Percentiles rank a stretch among this genome's conserved stretches.
Conservation (phyloP, 2,113 vertebrate genomes). For the Deroptyus accipitrinus region DNA sequence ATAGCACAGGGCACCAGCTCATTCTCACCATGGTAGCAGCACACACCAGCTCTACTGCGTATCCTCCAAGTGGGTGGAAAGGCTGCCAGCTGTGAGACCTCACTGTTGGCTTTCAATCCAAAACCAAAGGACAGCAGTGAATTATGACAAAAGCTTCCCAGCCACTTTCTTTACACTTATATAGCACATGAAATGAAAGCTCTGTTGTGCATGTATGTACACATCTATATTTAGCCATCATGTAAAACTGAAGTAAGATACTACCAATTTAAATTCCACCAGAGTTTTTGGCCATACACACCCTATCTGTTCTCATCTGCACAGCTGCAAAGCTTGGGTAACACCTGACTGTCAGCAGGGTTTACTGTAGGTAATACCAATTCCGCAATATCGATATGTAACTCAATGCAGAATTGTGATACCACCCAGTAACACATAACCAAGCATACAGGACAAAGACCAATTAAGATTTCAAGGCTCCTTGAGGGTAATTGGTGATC, state of each 20-base stretch:
- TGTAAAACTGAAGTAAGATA: background rate
- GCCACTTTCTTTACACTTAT: background rate
- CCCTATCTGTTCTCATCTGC: background rate
- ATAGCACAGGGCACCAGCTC: background rate
- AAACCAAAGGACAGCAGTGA: background rate
- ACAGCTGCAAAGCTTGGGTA: conserved; percentile 19
- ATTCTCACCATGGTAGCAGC: background rate
- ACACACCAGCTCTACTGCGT: background rate
- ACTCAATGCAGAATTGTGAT: background rate
- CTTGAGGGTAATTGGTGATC: background rate
- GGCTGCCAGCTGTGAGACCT: background rate
- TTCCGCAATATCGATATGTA: background rate
- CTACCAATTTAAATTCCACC: conserved; percentile 4
- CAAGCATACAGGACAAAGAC: background rate
- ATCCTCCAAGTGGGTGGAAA: background rate
- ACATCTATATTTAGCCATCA: background rate
- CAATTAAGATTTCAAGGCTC: background rate
- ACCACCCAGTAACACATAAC: background rate
- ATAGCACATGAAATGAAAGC: background rate
- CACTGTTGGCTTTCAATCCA: background rate
- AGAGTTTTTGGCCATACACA: background rate
- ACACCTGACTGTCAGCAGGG: conserved; percentile 3
- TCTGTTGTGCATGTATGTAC: background rate
- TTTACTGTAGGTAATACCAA: background rate
- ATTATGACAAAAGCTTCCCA: background rate